Conservation (phyloP, 2,888 invertebrate genomes). For the Uloborus plumipes region DNA sequence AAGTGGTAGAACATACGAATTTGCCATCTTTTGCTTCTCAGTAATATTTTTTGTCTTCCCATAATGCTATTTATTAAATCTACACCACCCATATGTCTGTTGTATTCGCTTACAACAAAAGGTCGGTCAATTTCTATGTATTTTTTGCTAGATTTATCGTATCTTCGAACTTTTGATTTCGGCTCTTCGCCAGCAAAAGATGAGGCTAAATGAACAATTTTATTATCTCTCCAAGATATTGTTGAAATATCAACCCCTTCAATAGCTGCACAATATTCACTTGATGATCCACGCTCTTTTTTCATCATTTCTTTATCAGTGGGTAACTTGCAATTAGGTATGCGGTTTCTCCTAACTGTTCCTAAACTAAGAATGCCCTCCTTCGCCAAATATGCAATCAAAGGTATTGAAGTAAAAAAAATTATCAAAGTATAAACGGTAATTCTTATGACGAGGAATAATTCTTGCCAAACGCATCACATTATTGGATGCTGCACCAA, state of each 20-base stretch:
- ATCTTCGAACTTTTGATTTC: background rate
- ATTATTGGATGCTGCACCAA: background rate
- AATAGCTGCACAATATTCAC: background rate
- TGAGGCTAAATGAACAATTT: background rate
- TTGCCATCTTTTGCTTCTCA: constrained; percentile 57
- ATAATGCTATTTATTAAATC: constrained; percentile 1
- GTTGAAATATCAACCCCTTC: background rate
- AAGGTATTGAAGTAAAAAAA: background rate
- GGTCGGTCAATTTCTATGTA: background rate
- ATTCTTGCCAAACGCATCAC: constrained; percentile 3
- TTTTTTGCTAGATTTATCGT: background rate
- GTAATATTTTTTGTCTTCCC: constrained; percentile 2
- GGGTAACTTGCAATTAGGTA: constrained; percentile 4
- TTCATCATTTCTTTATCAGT: background rate
- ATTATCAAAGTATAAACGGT: constrained; percentile 5
- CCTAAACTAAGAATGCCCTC: constrained; percentile 9
- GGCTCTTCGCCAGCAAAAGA: constrained; percentile 1
- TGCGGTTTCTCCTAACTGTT: background rate
- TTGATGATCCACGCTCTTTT: background rate
- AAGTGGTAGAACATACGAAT: constrained; percentile 56
- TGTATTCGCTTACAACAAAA: background rate
- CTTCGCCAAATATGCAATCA: background rate
- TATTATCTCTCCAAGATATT: constrained; percentile 5
- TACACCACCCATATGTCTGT: constrained; percentile 6
- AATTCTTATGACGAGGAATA: constrained; percentile 8